Base-by-base conservation (phyloP, 2,113 vertebrate genomes). In the Orientallactaga bullata region DNA sequence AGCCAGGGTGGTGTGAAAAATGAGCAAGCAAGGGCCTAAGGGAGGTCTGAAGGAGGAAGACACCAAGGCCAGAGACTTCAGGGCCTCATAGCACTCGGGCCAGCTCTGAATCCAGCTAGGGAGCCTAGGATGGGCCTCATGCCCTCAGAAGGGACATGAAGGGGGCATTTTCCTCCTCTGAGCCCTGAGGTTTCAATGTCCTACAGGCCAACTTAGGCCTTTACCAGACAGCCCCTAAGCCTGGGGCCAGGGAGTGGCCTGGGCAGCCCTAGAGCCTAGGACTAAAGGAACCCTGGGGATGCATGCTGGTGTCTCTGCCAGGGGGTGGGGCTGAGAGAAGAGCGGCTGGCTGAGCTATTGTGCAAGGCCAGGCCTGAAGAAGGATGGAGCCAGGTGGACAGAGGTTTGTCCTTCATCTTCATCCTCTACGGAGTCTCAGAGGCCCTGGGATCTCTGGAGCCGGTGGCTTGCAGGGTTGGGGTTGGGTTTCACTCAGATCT, bases 131-230 rank as follows among this genome's bases (percentile, higher is more conserved):
- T 77, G 55, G 47, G 51, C 51, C 86, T 74, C 71, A 73, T 74
- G 23, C 73, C 79, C 92, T 88, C 73, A 76, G 68, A 78, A 88
- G 80, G 21, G 2, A 4, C 90, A 91, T 78, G 39, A 85, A 47
- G 10, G 26, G 58, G 16, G 15, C 3, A 17, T 65, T 74, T 87
- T 68, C 23, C 30, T 78, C 39, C 7, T 47, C 20, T 39, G 55
- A 18, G 20, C 21, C 10, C 17, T 30, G 18, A 84, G 47, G 11
- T 39, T 89, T 89, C 88, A 2, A 69, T 76, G 20, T 37, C 63
- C 81, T 78, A 47, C 32, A 24, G 16, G 32, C 51, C 60, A 37
- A 74, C 71, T 32, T 51, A 72, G 63, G 51, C 35, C 76, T 76
- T 85, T 21, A 47, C 51, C 76, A 79, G 8, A 21, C 13, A 60